These are phyloP conservation scores for Arnoldichthys spilopterus DNA, from an alignment of 2,797 vertebrate species.

Conservation along the genomic window DNA sequence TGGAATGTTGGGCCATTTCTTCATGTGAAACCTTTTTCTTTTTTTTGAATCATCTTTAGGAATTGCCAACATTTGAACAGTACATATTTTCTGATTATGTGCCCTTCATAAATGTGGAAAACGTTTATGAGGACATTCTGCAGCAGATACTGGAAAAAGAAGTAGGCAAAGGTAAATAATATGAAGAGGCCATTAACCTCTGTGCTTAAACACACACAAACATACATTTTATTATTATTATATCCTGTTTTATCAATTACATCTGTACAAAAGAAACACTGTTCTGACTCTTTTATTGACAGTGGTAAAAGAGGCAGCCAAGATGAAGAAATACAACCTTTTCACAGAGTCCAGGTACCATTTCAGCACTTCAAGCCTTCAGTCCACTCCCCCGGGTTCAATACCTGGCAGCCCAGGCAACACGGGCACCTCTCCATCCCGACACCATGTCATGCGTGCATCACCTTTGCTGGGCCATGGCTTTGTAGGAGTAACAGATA, in stretches of 20 bases:
- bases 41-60: conserved; percentile 69
- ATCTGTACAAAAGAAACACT: background rate
- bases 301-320: conserved; percentile 91
- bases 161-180: conserved; percentile 81
- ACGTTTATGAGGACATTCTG: conserved; percentile 89
- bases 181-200: background rate
- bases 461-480: conserved; percentile 58
- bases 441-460: background rate
- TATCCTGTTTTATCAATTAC: background rate
- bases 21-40: background rate
- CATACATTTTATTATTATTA: background rate
- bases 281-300: conserved; percentile 33
- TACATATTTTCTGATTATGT: conserved; percentile 84
- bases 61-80: conserved; percentile 85
- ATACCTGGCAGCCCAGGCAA: conserved; percentile 78
- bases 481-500: background rate
- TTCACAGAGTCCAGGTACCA: conserved; percentile 82
- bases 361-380: conserved; percentile 84
- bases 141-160: conserved; percentile 84
- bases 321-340: conserved; percentile 88
- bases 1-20: background rate
- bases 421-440: background rate
- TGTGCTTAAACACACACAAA: background rate
- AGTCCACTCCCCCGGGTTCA: conserved; percentile 71
- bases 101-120: conserved; percentile 87